These are phyloP conservation scores for Dasysyrphus albostriatus DNA, from an alignment of 2,888 invertebrate species.

Conservation along the genomic window DNA sequence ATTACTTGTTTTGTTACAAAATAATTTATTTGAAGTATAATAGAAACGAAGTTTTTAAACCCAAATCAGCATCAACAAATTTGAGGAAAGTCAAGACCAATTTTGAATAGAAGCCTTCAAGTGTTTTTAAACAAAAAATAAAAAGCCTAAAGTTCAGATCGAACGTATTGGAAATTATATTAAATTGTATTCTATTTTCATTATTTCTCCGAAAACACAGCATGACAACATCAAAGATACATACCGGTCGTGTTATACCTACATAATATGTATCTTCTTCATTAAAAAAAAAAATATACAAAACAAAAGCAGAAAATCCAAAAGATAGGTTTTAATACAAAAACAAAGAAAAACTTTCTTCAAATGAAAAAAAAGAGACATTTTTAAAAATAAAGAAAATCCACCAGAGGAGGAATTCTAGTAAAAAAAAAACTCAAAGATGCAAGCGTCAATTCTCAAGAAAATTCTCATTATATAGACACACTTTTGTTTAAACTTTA, in stretches of 20 bases:
- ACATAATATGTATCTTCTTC: constrained; percentile 9
- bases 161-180: constrained; percentile 23
- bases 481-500: constrained; percentile 27
- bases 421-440: constrained; percentile 24
- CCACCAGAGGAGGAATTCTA: constrained; percentile 47
- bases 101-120: background rate
- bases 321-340: constrained; percentile 9
- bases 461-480: constrained; percentile 23
- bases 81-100: background rate
- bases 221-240: constrained; percentile 42
- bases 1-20: no score
- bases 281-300: constrained; percentile 14
- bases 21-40: no score
- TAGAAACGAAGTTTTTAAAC: background rate
- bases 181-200: constrained; percentile 42
- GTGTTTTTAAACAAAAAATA: background rate
- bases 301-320: constrained; percentile 16
- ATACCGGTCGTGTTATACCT: background rate
- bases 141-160: constrained; percentile 48
- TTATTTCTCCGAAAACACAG: constrained; percentile 40
- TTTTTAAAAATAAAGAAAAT: constrained; percentile 17
- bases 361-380: constrained; percentile 3
- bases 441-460: constrained; percentile 44
- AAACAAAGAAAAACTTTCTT: constrained; percentile 51
- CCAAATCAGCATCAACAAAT: background rate